phyloP scores from a whole-genome alignment of 2,888 invertebrate genomes.

The Tinea semifulvella region DNA sequence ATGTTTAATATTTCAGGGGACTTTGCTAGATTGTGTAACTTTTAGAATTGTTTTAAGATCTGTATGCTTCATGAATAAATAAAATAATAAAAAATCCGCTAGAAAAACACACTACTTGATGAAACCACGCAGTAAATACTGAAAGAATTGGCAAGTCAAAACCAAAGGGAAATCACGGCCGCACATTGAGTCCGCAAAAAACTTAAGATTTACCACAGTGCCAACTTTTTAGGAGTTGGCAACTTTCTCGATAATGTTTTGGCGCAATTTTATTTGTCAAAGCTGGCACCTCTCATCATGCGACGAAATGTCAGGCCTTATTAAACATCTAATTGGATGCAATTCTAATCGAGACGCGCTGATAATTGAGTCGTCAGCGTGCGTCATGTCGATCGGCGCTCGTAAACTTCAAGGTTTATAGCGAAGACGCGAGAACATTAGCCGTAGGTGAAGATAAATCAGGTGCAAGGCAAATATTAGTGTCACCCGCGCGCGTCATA shows the following conservation, averaged over 20 bases:
- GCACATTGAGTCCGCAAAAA: constrained; percentile 21
- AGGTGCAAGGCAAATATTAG: constrained; percentile 48
- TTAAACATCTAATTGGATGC: constrained; percentile 17
- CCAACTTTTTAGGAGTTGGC: constrained; percentile 29
- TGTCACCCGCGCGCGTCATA: constrained; percentile 46
- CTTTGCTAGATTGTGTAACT: too few species aligned
- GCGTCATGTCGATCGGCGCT: constrained; percentile 16
- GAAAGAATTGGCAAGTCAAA: constrained; percentile 25
- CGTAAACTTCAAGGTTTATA: constrained; percentile 45
- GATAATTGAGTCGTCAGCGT: background rate
- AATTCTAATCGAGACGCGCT: background rate
- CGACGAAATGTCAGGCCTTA: constrained; percentile 16
- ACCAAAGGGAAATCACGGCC: constrained; percentile 22
- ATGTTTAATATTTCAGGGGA: too few species aligned
- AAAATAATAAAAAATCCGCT: too few species aligned
- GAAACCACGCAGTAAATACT: background rate
- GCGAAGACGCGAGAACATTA: constrained; percentile 25
- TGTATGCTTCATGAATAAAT: too few species aligned
- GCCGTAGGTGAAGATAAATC: constrained; percentile 43
- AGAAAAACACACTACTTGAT: too few species aligned
- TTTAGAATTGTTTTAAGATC: too few species aligned
- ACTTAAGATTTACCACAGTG: constrained; percentile 19
- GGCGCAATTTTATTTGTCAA: constrained; percentile 23
- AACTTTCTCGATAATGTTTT: constrained; percentile 25
- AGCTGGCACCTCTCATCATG: constrained; percentile 18